These are phyloP conservation scores for Drymodes brunneopygia DNA, from an alignment of 2,113 vertebrate genomes.

Conservation along the genomic window DNA sequence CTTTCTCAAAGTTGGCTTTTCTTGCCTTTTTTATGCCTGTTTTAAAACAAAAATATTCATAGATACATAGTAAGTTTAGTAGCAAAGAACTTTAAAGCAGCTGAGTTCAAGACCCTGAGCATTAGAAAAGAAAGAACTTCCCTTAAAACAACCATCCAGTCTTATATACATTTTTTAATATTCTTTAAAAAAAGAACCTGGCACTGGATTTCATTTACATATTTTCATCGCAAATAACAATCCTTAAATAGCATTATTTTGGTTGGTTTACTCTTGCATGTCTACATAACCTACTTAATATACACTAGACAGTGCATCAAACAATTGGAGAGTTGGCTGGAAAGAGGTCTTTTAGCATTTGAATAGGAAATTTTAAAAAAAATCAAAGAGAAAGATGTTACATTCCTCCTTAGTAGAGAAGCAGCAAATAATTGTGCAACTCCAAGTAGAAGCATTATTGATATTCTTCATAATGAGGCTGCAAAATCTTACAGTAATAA, in stretches of 20 bases:
- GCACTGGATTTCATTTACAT: background rate
- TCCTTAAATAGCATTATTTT: background rate
- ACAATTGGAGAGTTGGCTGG: background rate
- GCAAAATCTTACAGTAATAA: background rate
- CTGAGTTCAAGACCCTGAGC: background rate
- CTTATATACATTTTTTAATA: accelerated
- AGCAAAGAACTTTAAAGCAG: background rate
- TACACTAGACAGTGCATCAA: background rate
- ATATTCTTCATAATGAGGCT: background rate
- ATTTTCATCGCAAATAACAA: background rate
- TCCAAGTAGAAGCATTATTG: background rate
- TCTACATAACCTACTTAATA: background rate
- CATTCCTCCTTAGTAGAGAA: background rate
- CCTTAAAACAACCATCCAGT: background rate
- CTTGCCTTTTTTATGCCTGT: background rate
- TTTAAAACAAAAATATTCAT: background rate
- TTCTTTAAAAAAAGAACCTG: background rate
- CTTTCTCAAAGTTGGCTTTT: background rate
- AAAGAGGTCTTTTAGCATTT: background rate
- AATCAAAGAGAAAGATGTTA: background rate
- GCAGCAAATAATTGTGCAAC: background rate
- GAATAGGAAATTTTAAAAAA: background rate
- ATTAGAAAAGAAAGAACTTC: background rate
- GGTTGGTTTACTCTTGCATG: background rate
- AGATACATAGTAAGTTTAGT: background rate